phyloP scores from a whole-genome alignment of 2,888 invertebrate species.

The Adela reaumurella region DNA sequence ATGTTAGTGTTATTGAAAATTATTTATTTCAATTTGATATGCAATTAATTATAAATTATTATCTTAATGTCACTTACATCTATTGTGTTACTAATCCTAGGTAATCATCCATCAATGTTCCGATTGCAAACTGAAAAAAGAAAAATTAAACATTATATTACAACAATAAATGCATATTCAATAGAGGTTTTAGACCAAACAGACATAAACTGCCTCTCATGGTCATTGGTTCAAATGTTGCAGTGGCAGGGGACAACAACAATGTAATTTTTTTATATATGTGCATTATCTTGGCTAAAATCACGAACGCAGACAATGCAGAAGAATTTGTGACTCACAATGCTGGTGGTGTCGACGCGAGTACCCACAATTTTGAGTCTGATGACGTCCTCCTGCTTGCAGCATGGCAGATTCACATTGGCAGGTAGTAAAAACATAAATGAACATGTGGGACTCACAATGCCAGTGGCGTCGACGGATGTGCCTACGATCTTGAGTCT shows the following conservation, averaged over 20 bases:
- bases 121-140: slow-evolving; percentile 90
- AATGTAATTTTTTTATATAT: too few relatives aligned
- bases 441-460: too few relatives aligned
- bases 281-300: too few relatives aligned
- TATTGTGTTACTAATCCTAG: slow-evolving; percentile 69
- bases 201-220: too few relatives aligned
- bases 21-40: neutral
- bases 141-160: slow-evolving; percentile 14
- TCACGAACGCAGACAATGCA: too few relatives aligned
- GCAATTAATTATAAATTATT: too few relatives aligned
- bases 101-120: slow-evolving; percentile 98
- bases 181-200: too few relatives aligned
- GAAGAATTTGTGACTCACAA: slow-evolving; percentile 65
- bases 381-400: slow-evolving; percentile 97
- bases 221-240: too few relatives aligned
- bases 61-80: slow-evolving; percentile 15
- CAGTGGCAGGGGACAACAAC: too few relatives aligned
- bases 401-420: slow-evolving; percentile 95
- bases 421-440: too few relatives aligned
- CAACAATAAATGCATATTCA: too few relatives aligned
- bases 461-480: slow-evolving; percentile 97
- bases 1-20: neutral
- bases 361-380: slow-evolving; percentile 98
- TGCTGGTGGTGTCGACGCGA: slow-evolving; percentile 97
- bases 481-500: slow-evolving; percentile 98